phyloP scores from a whole-genome alignment of 2,113 vertebrate genomes.

The Cinclus cinclus region DNA sequence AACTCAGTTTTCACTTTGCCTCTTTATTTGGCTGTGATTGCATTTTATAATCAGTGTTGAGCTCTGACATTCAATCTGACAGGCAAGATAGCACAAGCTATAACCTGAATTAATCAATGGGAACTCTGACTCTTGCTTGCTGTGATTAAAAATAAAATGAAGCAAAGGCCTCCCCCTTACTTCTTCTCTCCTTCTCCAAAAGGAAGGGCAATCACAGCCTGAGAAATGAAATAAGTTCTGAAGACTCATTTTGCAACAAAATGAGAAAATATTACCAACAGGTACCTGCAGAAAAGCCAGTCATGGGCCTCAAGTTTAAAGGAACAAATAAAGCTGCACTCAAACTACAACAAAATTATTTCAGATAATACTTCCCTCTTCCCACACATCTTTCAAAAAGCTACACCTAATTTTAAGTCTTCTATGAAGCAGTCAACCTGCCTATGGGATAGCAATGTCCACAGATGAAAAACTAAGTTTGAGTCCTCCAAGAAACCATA shows the following conservation, averaged over 20 bases:
- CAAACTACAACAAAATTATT: neutral
- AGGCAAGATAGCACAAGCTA: neutral
- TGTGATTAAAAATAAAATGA: neutral
- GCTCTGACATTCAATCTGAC: neutral
- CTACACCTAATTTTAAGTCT: neutral
- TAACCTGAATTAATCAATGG: neutral
- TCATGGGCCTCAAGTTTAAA: neutral
- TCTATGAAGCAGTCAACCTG: neutral
- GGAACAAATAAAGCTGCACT: neutral
- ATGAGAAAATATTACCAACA: neutral
- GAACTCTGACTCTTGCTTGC: neutral
- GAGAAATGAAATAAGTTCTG: neutral
- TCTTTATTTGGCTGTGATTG: neutral
- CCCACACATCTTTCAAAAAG: neutral
- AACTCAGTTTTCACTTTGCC: neutral
- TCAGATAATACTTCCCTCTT: neutral
- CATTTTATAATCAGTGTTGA: neutral
- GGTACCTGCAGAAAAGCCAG: neutral
- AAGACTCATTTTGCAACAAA: neutral
- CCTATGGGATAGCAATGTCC: neutral
- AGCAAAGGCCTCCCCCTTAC: neutral
- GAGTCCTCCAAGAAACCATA: neutral
- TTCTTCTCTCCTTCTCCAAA: neutral
- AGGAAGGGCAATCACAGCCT: neutral
- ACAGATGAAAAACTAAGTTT: neutral